phyloP scores from a whole-genome alignment of 2,113 vertebrate genomes.

The Myiozetetes cayanensis region DNA sequence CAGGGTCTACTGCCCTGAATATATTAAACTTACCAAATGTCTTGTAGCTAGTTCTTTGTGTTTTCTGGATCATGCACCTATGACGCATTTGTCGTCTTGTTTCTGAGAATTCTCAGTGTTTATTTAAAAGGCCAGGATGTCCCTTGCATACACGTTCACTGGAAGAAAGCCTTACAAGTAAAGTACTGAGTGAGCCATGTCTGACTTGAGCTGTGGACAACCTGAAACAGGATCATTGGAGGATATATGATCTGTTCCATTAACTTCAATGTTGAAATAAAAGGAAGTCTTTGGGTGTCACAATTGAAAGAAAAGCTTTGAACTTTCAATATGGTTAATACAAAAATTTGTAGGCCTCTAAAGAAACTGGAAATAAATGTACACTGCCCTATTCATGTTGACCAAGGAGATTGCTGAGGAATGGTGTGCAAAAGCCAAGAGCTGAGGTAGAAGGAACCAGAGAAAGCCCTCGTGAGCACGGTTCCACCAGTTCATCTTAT shows the following conservation, averaged over 20 bases:
- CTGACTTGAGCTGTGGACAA: background rate
- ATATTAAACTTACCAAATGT: background rate
- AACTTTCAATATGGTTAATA: background rate
- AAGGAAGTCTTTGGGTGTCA: background rate
- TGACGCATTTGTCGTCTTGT: accelerated
- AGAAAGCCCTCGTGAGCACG: background rate
- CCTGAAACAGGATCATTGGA: background rate
- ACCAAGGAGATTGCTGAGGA: background rate
- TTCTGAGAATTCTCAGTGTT: background rate
- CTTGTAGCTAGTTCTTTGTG: background rate
- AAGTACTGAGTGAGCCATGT: background rate
- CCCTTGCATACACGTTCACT: background rate
- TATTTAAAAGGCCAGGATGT: background rate
- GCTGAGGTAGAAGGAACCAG: background rate
- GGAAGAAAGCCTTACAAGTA: background rate
- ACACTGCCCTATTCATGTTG: background rate
- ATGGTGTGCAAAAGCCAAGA: background rate
- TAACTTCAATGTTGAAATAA: background rate
- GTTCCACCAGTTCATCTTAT: background rate
- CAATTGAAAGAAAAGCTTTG: background rate
- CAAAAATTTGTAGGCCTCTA: background rate
- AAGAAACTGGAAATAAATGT: background rate
- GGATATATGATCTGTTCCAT: background rate
- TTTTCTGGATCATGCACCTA: background rate
- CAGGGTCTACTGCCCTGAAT: background rate